These are phyloP conservation scores for Aythya baeri DNA, from an alignment of 2,113 vertebrate species.

Conservation along the genomic window DNA sequence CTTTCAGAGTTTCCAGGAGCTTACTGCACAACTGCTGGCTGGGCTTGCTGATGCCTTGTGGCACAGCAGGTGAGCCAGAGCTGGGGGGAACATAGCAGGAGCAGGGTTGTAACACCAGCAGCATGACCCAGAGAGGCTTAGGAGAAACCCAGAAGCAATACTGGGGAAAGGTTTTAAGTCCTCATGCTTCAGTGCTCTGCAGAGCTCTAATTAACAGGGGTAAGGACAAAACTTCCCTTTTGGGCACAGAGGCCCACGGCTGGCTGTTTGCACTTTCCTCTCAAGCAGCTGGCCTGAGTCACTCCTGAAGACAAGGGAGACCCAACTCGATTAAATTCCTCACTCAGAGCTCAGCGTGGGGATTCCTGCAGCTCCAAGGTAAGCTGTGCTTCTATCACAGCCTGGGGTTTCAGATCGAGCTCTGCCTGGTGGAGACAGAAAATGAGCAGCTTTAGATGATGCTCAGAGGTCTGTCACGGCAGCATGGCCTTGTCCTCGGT, in stretches of 20 bases:
- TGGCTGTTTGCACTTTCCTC: neutral
- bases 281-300: neutral
- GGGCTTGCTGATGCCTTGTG: neutral
- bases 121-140: neutral
- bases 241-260: fast-evolving
- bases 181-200: constrained; percentile 30
- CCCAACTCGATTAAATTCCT: constrained; percentile 26
- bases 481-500: neutral
- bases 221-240: neutral
- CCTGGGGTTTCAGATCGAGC: neutral
- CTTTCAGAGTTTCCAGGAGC: constrained; percentile 14
- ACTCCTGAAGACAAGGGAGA: neutral
- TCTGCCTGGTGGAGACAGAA: neutral
- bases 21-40: neutral
- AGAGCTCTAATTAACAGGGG: neutral
- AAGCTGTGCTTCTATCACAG: neutral
- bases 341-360: fast-evolving
- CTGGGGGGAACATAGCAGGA: neutral
- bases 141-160: neutral
- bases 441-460: neutral
- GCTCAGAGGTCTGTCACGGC: neutral
- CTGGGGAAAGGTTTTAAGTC: neutral
- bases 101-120: neutral
- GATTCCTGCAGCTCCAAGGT: neutral
- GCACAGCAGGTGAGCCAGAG: neutral